A percentile compares a stretch with the other conserved stretches of the same genome.
These are phyloP conservation scores for Cistogaster globosa DNA, from an alignment of 2,888 invertebrate genomes.

Conservation along the genomic window DNA sequence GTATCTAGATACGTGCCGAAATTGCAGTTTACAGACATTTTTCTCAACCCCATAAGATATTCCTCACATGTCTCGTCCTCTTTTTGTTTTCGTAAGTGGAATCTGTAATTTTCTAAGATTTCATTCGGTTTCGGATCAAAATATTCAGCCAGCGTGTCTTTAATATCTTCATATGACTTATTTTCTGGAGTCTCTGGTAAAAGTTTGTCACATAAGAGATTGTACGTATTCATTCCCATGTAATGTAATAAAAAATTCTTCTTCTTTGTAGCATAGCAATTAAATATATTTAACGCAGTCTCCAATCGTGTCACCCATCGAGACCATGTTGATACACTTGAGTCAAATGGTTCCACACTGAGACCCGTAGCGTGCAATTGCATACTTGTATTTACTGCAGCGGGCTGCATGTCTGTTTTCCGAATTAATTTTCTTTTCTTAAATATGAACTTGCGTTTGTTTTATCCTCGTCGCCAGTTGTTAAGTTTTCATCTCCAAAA, in stretches of 20 bases:
- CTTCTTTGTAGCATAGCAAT: slow-evolving; percentile 6
- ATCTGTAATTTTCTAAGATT: slow-evolving; percentile 73
- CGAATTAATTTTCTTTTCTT: not conserved
- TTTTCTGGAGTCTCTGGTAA: slow-evolving; percentile 1
- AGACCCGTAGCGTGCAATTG: not conserved
- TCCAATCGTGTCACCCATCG: slow-evolving; percentile 19
- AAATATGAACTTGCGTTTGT: not conserved
- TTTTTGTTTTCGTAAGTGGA: slow-evolving; percentile 58
- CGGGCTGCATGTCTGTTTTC: not conserved
- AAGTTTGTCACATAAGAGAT: slow-evolving; percentile 17
- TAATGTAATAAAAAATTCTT: slow-evolving; percentile 20
- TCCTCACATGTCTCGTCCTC: slow-evolving; percentile 73
- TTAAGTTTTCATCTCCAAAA: not conserved
- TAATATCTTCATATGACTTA: slow-evolving; percentile 10
- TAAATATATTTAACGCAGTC: slow-evolving; percentile 17
- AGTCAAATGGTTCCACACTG: not conserved
- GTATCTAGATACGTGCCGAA: slow-evolving; percentile 74
- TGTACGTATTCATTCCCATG: not conserved
- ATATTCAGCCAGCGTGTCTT: slow-evolving; percentile 4
- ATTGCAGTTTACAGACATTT: slow-evolving; percentile 70
- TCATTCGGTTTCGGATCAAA: slow-evolving; percentile 72
- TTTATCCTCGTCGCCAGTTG: not conserved
- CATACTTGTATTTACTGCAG: not conserved
- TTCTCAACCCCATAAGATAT: slow-evolving; percentile 71
- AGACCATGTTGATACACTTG: slow-evolving; percentile 3